phyloP scores from a whole-genome alignment of 2,888 invertebrate species.

The Ptychoptera contaminata region DNA sequence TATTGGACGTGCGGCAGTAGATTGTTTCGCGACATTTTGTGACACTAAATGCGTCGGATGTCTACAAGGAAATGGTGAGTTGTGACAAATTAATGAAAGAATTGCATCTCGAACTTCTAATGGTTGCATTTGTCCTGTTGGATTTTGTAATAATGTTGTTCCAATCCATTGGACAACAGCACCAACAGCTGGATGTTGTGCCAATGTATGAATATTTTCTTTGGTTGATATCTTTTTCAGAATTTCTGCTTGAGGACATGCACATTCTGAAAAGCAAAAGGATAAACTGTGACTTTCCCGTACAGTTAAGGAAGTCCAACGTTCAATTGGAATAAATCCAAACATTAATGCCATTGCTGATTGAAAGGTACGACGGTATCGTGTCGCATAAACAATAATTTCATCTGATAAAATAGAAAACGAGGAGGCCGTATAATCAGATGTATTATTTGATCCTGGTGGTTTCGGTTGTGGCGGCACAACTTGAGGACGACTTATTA shows the following conservation, averaged over 20 bases:
- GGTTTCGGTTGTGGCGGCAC: conserved; percentile 19
- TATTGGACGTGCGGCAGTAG: conserved; percentile 11
- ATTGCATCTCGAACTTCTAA: conserved; percentile 55
- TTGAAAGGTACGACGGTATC: conserved; percentile 80
- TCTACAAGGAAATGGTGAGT: conserved; percentile 57
- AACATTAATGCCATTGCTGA: conserved; percentile 69
- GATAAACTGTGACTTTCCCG: conserved; percentile 65
- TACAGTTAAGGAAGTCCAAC: conserved; percentile 47
- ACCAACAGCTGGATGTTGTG: conserved; percentile 57
- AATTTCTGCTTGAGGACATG: conserved; percentile 44
- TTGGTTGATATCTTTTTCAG: conserved; percentile 29
- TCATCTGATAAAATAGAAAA: conserved; percentile 31
- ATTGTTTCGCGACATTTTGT: conserved; percentile 4
- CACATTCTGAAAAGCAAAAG: conserved; percentile 76
- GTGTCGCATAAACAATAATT: conserved; percentile 59
- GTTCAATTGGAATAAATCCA: conserved; percentile 50
- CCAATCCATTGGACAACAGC: conserved; percentile 49
- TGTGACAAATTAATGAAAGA: conserved; percentile 73
- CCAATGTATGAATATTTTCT: conserved; percentile 47
- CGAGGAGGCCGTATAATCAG: background rate
- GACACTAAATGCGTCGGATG: conserved; percentile 14
- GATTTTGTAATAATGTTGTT: conserved; percentile 49
- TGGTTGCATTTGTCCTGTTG: conserved; percentile 45
- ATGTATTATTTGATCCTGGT: conserved; percentile 5
- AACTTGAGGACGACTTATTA: conserved; percentile 18